Conservation (phyloP, 2,797 vertebrate genomes). For the Limnodromus scolopaceus region DNA sequence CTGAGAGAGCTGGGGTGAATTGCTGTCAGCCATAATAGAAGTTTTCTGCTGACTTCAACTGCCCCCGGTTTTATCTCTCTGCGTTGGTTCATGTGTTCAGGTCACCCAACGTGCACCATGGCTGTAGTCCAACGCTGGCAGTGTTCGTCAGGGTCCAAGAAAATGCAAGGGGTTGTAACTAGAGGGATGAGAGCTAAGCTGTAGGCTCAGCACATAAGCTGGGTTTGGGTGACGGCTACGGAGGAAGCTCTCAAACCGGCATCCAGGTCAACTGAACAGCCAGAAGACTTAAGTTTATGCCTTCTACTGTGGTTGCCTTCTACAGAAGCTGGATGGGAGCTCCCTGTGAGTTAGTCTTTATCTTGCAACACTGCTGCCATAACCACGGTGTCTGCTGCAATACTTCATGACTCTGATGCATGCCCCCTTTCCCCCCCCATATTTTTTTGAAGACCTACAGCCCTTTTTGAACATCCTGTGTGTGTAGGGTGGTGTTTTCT, state of each 20-base stretch:
- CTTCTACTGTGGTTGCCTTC: neutral
- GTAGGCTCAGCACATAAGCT: neutral
- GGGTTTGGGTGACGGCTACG: neutral
- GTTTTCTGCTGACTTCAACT: neutral
- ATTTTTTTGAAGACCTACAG: neutral
- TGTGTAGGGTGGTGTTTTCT: neutral
- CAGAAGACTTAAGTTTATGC: neutral
- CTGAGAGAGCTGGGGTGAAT: neutral
- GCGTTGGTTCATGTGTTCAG: neutral
- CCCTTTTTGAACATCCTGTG: neutral
- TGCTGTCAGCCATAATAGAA: neutral
- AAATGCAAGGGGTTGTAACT: neutral
- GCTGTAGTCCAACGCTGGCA: neutral
- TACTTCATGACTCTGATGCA: neutral
- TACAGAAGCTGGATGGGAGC: neutral
- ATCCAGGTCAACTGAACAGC: neutral
- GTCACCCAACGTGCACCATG: rapidly evolving
- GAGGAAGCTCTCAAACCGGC: neutral
- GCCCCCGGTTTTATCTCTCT: neutral
- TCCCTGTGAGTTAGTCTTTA: neutral
- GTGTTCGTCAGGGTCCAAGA: neutral
- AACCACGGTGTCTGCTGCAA: neutral
- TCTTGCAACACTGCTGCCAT: neutral
- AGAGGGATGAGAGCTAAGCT: neutral
- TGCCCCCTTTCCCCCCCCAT: rapidly evolving